Evolutionary conservation across 1,140 invertebrate genomes (phyloP).

Genomic region (Listronotus bonariensis): DNA sequence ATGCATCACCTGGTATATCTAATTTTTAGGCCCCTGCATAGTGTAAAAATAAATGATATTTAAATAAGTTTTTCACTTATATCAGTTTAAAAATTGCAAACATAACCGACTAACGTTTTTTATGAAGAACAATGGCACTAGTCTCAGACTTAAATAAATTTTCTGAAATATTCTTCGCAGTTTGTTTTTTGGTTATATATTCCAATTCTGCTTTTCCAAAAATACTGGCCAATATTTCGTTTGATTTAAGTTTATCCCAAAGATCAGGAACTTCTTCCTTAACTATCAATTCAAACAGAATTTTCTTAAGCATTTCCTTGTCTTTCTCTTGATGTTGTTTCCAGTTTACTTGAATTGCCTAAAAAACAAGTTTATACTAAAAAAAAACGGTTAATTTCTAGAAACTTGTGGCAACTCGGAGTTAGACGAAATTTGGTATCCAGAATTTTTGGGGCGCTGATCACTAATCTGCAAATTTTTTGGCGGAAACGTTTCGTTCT

Average conservation of each 20-base stretch:
- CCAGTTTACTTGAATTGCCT: constrained; percentile 48
- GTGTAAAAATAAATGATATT: too few species aligned
- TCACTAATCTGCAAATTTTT: too few species aligned
- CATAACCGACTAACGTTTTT: constrained; percentile 31
- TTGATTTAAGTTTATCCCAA: constrained; percentile 52
- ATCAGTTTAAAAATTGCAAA: too few species aligned
- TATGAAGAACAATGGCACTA: constrained; percentile 18
- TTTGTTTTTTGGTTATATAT: constrained; percentile 53
- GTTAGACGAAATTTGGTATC: too few species aligned
- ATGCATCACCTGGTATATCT: too few species aligned
- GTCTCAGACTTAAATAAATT: constrained; percentile 45
- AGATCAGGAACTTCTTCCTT: constrained; percentile 56
- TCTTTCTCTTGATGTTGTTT: constrained; percentile 41
- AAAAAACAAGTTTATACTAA: constrained; percentile 15
- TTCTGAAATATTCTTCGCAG: constrained; percentile 52
- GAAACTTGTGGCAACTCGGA: too few species aligned
- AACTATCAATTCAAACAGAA: constrained; percentile 57
- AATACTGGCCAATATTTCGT: constrained; percentile 52
- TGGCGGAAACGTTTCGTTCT: too few species aligned
- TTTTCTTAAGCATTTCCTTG: constrained; percentile 45
- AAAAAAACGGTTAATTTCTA: too few species aligned
- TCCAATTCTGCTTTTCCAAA: constrained; percentile 56
- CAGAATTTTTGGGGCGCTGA: too few species aligned
- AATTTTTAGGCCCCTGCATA: too few species aligned
- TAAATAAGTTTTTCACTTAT: too few species aligned